Conservation (phyloP, 2,113 vertebrate species). For the Cynopterus brachyotis region DNA sequence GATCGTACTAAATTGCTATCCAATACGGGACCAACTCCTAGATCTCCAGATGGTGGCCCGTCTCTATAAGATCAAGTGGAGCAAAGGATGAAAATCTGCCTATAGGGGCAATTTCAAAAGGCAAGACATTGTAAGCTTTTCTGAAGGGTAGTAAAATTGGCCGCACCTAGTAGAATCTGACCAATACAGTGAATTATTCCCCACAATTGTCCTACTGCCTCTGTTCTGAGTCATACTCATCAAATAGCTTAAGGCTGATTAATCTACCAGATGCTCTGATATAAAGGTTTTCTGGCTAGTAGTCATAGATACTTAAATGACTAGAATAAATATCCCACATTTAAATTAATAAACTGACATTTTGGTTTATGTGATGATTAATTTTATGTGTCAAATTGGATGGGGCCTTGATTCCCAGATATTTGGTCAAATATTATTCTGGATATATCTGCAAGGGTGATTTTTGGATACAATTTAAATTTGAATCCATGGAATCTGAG, state of each 20-base stretch:
- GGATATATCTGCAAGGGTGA: not conserved
- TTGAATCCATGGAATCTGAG: not conserved
- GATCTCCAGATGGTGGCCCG: not conserved
- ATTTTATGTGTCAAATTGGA: not conserved
- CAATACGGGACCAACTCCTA: not conserved
- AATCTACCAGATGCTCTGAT: slow-evolving; percentile 24
- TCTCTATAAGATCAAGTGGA: not conserved
- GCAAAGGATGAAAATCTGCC: not conserved
- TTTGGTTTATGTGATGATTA: slow-evolving; percentile 8
- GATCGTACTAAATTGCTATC: not conserved
- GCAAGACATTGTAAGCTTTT: not conserved
- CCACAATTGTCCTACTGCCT: not conserved
- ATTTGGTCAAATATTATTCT: not conserved
- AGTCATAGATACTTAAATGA: slow-evolving; percentile 38
- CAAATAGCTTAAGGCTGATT: slow-evolving; percentile 23
- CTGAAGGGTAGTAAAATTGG: not conserved
- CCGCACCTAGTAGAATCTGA: not conserved
- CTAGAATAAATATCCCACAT: not conserved
- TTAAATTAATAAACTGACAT: slow-evolving; percentile 48
- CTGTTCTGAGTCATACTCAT: slow-evolving; percentile 21
- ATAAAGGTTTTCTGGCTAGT: not conserved
- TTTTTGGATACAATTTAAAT: not conserved
- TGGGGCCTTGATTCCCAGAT: not conserved
- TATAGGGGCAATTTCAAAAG: not conserved
- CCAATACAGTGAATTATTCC: not conserved